Conservation (phyloP, 2,113 vertebrate species). For the Opisthocomus hoazin region DNA sequence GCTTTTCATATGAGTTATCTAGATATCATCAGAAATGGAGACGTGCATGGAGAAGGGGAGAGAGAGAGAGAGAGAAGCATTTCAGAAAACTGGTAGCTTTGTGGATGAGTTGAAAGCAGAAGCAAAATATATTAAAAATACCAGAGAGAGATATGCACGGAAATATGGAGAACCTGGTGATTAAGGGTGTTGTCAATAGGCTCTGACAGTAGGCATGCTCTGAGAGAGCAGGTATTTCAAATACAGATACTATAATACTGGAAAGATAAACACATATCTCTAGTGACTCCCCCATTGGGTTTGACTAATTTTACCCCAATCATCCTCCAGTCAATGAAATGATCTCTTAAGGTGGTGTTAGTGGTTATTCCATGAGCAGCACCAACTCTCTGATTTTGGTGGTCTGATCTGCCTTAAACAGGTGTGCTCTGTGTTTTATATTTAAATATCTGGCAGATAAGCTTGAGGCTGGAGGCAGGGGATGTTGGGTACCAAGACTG, state of each 20-base stretch:
- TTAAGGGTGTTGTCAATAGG: slow-evolving; percentile 66
- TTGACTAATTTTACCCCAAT: slow-evolving; percentile 43
- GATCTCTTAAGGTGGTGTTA: neutral
- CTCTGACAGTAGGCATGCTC: slow-evolving; percentile 64
- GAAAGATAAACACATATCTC: slow-evolving; percentile 49
- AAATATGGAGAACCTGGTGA: slow-evolving; percentile 64
- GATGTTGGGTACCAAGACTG: neutral
- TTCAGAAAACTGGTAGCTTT: slow-evolving; percentile 67
- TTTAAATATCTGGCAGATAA: neutral
- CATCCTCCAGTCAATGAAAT: neutral
- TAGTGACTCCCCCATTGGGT: slow-evolving; percentile 56
- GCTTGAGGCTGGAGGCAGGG: neutral
- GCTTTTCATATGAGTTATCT: slow-evolving; percentile 43
- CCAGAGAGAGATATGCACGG: neutral
- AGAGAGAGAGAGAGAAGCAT: slow-evolving; percentile 7
- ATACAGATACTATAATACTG: slow-evolving; percentile 41
- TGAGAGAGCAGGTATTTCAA: slow-evolving; percentile 53
- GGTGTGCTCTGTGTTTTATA: neutral
- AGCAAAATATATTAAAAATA: slow-evolving; percentile 60
- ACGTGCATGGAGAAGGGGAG: neutral
- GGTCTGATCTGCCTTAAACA: neutral
- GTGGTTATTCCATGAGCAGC: neutral
- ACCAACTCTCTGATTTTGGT: neutral
- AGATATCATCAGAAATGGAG: slow-evolving; percentile 39
- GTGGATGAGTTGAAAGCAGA: slow-evolving; percentile 50